phyloP scores from a whole-genome alignment of 1,140 invertebrate genomes.

The Drosophila parvula region DNA sequence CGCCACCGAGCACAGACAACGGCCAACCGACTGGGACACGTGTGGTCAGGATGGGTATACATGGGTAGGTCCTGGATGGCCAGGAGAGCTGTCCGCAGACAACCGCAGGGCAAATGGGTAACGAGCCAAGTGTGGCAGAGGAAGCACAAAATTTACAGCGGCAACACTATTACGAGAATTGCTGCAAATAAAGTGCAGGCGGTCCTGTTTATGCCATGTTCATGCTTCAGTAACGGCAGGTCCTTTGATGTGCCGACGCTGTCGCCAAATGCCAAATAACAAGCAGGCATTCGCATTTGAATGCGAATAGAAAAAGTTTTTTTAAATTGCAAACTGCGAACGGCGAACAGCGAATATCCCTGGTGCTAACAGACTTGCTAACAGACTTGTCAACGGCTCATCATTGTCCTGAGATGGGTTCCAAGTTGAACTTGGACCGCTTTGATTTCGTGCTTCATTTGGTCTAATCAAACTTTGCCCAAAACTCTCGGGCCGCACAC shows the following conservation, averaged over 20 bases:
- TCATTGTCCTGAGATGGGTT: slow-evolving; percentile 66
- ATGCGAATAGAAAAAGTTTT: slow-evolving; percentile 71
- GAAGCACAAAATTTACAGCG: slow-evolving; percentile 38
- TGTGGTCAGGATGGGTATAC: slow-evolving; percentile 22
- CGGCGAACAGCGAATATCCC: slow-evolving; percentile 21
- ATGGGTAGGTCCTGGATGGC: slow-evolving; percentile 16
- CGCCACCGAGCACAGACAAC: slow-evolving; percentile 26
- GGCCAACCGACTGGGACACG: slow-evolving; percentile 29
- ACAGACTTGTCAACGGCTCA: slow-evolving; percentile 66
- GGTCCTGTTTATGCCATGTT: slow-evolving; percentile 15
- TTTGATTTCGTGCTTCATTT: slow-evolving; percentile 81
- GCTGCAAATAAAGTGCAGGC: slow-evolving; percentile 67
- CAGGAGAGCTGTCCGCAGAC: slow-evolving; percentile 42
- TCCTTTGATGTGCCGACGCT: slow-evolving; percentile 52
- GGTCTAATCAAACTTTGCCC: slow-evolving; percentile 72
- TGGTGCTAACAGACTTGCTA: slow-evolving; percentile 55
- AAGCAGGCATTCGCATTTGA: slow-evolving; percentile 54
- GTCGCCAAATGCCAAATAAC: slow-evolving; percentile 16
- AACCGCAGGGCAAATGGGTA: slow-evolving; percentile 42
- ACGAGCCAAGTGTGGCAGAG: slow-evolving; percentile 32
- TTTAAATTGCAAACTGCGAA: slow-evolving; percentile 33
- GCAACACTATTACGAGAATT: slow-evolving; percentile 76
- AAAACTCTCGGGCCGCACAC: slow-evolving; percentile 15
- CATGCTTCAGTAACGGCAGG: not conserved
- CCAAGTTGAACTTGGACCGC: slow-evolving; percentile 26